Evolutionary conservation across 2,113 vertebrate species (phyloP).

Genomic region (Crotophaga sulcirostris): DNA sequence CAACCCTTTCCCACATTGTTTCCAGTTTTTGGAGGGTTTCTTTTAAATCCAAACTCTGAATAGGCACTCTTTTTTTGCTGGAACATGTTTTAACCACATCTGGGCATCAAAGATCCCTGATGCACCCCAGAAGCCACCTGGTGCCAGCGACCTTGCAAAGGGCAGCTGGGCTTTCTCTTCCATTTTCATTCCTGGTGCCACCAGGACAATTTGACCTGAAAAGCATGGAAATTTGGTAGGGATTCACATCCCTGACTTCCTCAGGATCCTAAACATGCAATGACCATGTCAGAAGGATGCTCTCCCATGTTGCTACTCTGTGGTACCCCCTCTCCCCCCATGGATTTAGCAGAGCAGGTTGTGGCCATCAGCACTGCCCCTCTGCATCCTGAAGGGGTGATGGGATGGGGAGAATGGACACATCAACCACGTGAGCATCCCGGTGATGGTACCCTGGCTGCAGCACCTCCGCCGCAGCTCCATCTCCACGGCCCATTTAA

Average conservation of each 20-base stretch:
- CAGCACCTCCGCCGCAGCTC: background rate
- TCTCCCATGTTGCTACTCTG: accelerated
- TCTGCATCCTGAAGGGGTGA: accelerated
- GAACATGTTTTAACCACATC: background rate
- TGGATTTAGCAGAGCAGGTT: background rate
- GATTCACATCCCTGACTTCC: background rate
- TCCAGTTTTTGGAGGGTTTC: background rate
- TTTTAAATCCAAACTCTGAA: background rate
- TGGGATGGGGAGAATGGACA: background rate
- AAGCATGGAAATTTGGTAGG: accelerated
- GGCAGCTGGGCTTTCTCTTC: background rate
- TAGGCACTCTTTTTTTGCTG: background rate
- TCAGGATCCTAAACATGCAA: background rate
- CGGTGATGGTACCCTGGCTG: accelerated
- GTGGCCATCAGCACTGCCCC: background rate
- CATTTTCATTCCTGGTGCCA: background rate
- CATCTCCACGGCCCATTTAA: background rate
- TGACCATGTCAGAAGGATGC: background rate
- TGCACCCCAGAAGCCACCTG: accelerated
- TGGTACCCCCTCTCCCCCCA: accelerated
- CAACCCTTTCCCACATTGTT: accelerated
- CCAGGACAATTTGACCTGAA: background rate
- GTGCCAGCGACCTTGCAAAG: background rate
- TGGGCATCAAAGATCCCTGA: background rate
- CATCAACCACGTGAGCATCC: accelerated